These are phyloP conservation scores for Sarcophaga caerulescens DNA, from an alignment of 2,888 invertebrate species.

Conservation along the genomic window DNA sequence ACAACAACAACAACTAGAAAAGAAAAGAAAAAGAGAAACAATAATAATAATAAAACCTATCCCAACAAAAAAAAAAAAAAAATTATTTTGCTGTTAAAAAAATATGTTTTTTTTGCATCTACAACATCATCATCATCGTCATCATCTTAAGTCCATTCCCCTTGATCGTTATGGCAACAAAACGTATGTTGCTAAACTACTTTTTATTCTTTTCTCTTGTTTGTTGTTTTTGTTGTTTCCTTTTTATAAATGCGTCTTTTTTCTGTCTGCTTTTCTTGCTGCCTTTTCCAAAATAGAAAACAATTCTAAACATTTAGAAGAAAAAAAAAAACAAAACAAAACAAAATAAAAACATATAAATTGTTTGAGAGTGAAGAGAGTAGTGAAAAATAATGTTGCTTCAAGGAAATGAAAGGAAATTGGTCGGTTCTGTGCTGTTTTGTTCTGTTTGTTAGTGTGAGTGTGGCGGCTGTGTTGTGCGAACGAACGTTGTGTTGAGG, in stretches of 20 bases:
- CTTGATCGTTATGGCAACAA: conserved; percentile 57
- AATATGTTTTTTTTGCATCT: conserved; percentile 31
- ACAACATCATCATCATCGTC: conserved; percentile 37
- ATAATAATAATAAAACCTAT: conserved; percentile 25
- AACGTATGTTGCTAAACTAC: conserved; percentile 62
- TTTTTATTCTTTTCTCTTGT: conserved; percentile 22
- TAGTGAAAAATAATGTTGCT: conserved; percentile 35
- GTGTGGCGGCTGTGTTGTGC: not conserved
- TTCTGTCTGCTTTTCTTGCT: conserved; percentile 15
- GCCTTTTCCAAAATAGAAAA: conserved; percentile 53
- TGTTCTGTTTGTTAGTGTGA: conserved; percentile 21
- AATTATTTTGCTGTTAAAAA: conserved; percentile 39
- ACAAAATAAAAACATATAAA: conserved; percentile 23
- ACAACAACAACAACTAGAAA: conserved; percentile 7
- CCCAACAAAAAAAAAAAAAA: conserved; percentile 30
- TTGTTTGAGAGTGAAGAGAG: conserved; percentile 22
- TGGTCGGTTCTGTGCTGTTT: too few species aligned
- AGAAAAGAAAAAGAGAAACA: conserved; percentile 3
- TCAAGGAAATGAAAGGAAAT: conserved; percentile 67
- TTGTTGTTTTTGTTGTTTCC: conserved; percentile 3
- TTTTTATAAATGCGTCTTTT: conserved; percentile 56
- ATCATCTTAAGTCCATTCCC: conserved; percentile 62
- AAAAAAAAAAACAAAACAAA: conserved; percentile 39
- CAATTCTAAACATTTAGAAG: conserved; percentile 53
- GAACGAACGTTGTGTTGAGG: not conserved